Evolutionary conservation across 2,797 vertebrate genomes (phyloP).

Genomic region (Lophotriccus pileatus): DNA sequence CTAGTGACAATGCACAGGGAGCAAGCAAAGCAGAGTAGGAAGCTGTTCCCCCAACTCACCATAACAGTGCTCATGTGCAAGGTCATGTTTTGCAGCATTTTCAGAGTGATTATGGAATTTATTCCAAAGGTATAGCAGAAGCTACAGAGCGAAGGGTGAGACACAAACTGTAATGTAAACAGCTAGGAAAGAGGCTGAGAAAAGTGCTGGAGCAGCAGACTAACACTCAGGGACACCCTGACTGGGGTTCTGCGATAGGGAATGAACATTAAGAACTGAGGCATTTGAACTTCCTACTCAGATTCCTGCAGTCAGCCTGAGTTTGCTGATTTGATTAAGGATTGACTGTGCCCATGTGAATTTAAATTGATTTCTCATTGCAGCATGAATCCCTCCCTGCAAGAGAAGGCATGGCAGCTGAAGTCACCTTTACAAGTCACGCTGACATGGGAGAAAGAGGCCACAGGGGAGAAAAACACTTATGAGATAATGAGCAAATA

Average conservation of each 20-base stretch:
- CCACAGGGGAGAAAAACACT: background rate
- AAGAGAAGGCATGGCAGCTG: background rate
- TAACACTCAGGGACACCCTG: background rate
- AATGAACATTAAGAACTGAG: background rate
- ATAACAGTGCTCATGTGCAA: background rate
- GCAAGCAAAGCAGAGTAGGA: background rate
- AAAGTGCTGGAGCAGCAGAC: background rate
- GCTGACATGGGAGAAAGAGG: background rate
- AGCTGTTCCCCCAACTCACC: background rate
- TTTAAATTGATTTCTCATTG: conserved; percentile 42
- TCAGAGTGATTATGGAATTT: background rate
- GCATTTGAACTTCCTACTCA: background rate
- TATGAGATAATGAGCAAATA: conserved; percentile 4
- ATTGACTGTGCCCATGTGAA: conserved; percentile 1
- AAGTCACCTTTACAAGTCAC: conserved; percentile 1
- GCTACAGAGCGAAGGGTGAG: background rate
- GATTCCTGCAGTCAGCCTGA: background rate
- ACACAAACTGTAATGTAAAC: background rate
- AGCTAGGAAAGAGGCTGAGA: background rate
- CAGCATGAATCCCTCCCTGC: background rate
- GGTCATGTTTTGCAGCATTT: background rate
- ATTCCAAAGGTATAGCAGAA: background rate
- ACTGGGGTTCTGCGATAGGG: background rate
- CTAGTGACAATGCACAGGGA: background rate
- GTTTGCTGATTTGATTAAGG: conserved; percentile 17